These are phyloP conservation scores for Agonum fuliginosum DNA, from an alignment of 2,888 invertebrate species.

Conservation along the genomic window DNA sequence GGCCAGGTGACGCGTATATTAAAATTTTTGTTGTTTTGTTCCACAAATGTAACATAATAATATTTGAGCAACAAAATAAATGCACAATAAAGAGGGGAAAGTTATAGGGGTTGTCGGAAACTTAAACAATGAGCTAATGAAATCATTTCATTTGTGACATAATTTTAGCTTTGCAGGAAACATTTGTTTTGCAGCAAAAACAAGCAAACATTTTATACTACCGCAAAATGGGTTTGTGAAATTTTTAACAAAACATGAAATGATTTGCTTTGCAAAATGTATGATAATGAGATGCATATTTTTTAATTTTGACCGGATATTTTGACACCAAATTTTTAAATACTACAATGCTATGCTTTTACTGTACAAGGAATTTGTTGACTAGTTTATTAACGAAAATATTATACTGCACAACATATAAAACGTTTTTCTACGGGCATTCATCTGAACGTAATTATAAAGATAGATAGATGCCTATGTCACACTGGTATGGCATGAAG, in stretches of 20 bases:
- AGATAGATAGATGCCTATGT: too few relatives aligned
- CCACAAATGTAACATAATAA: constrained; percentile 49
- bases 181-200: constrained; percentile 22
- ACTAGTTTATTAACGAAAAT: too few relatives aligned
- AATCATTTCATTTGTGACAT: constrained; percentile 10
- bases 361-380: too few relatives aligned
- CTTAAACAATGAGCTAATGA: constrained; percentile 25
- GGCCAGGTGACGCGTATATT: constrained; percentile 47
- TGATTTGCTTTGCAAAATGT: neutral
- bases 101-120: constrained; percentile 14
- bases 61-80: constrained; percentile 47
- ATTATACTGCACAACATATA: too few relatives aligned
- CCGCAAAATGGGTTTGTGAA: neutral
- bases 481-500: too few relatives aligned
- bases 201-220: constrained; percentile 19
- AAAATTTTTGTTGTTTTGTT: constrained; percentile 42
- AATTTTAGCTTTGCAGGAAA: constrained; percentile 3
- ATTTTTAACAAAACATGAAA: neutral
- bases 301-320: neutral
- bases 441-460: too few relatives aligned
- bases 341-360: neutral
- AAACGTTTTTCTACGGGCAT: too few relatives aligned
- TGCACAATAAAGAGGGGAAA: constrained; percentile 18
- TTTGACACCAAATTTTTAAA: neutral
- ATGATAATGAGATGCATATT: constrained; percentile 15